A percentile compares a stretch with the other conserved stretches of the same genome.
These are phyloP conservation scores for Tetraneura akinire DNA, from an alignment of 1,140 invertebrate genomes.

Conservation along the genomic window DNA sequence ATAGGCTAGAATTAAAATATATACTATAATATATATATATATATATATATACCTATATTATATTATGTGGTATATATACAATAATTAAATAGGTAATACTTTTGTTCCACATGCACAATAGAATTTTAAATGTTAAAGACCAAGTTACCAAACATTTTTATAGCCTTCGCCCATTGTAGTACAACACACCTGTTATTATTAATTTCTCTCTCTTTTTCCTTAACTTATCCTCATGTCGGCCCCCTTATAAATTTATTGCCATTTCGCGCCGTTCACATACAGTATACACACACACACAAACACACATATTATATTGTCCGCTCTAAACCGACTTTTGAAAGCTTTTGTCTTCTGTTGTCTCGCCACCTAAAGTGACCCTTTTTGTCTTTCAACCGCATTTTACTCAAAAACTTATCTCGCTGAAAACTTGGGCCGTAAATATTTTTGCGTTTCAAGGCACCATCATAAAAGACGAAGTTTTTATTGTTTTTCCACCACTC, in stretches of 20 bases:
- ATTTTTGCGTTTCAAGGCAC: constrained; percentile 19
- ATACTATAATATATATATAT: no score
- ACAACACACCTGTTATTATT: constrained; percentile 45
- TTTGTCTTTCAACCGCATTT: constrained; percentile 37
- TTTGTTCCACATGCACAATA: not conserved
- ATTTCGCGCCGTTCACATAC: not conserved
- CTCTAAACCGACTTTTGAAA: constrained; percentile 43
- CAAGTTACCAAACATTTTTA: constrained; percentile 33
- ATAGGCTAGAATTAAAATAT: no score
- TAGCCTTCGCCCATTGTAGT: not conserved
- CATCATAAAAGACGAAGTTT: constrained; percentile 34
- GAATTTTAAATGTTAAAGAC: constrained; percentile 8
- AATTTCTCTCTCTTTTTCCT: constrained; percentile 32
- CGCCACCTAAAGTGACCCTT: constrained; percentile 21
- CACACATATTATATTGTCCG: constrained; percentile 9
- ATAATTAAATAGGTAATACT: constrained; percentile 30
- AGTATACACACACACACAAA: no score
- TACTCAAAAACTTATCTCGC: constrained; percentile 36
- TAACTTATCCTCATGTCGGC: constrained; percentile 31
- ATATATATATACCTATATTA: not conserved
- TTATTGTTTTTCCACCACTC: constrained; percentile 7
- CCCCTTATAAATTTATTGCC: constrained; percentile 45
- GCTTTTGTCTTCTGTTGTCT: constrained; percentile 41
- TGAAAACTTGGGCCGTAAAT: constrained; percentile 10
- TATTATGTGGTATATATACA: not conserved